Base-by-base conservation (phyloP, 2,888 invertebrate genomes). In the Microdon myrmicae region DNA sequence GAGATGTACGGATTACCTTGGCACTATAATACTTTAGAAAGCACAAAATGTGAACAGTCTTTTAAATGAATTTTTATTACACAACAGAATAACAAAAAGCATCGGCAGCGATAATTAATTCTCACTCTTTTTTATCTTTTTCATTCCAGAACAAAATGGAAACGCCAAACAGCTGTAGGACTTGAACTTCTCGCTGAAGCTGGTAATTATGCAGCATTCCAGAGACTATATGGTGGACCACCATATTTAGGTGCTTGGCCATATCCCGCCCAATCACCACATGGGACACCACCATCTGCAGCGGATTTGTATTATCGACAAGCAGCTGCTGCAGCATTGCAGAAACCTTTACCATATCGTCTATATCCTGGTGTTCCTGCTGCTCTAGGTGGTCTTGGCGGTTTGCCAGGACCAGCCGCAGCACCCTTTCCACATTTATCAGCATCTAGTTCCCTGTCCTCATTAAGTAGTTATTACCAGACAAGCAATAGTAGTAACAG, bases 171-270 rank as follows among this genome's bases (percentile, higher is more conserved):
- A 9, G 96, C 98, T 0, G 98, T 98, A 2, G 97, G 98, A 0
- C 81, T 97, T 70, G 99, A 99, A 79, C 86, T 99, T 26, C 83
- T 99, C 49, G 95, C 96, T 2, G 99, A 99, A 79, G 96, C 97
- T 0, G 96, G 96, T 5, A 98, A 97, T 83, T 95, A 94, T 81
- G 96, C 96, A 1, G 98, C 98, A n/a, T 94, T 99, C 75, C 97
- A 97, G 82, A 86, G 97, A 66, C 84, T 98, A 67, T 94, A 94
- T 81, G 92, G 92, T 6, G 86, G 86, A 0, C 86, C 86, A 7
- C 87, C 89, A 0, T 90, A 90, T 78, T 67, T 80, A 43, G 84
- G 85, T 29, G 85, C 84, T 54, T 86, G 86, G 82, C 84, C 83
- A 10, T 84, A 82, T 69, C 83, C 83, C 3, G 83, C 83, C 2